Conservation (phyloP, 2,113 vertebrate genomes). For the Myotis lucifugus region DNA sequence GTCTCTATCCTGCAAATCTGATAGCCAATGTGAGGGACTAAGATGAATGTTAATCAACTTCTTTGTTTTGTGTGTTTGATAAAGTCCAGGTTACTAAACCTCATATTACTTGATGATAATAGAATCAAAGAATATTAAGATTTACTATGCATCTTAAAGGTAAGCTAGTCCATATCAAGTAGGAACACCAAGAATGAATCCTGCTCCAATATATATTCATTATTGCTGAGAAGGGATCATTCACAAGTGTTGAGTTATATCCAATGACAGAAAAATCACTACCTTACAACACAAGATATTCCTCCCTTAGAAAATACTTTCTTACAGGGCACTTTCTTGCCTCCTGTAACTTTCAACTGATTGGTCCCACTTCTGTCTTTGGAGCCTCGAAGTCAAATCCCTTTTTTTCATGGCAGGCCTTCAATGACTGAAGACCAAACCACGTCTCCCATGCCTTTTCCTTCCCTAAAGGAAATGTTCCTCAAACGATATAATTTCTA, state of each 20-base stretch:
- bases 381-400: neutral
- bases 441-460: neutral
- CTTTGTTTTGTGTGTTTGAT: constrained; percentile 3
- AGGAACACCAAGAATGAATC: constrained; percentile 1
- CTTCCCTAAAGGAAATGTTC: constrained; percentile 4
- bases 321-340: neutral
- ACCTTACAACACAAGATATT: neutral
- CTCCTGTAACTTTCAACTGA: constrained; percentile 17
- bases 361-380: neutral
- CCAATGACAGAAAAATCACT: neutral
- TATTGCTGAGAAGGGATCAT: neutral
- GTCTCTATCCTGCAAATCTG: constrained; percentile 24
- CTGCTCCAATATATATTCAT: neutral
- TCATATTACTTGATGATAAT: neutral
- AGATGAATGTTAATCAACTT: neutral
- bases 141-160: neutral
- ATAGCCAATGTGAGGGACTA: neutral
- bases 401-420: neutral
- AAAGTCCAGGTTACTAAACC: constrained; percentile 7
- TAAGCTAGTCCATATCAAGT: constrained; percentile 7
- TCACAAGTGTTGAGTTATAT: neutral
- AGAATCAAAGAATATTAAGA: constrained; percentile 21
- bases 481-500: neutral
- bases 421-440: constrained; percentile 47
- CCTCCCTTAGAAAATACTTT: constrained; percentile 15